Evolutionary conservation across 1,140 invertebrate species (phyloP).

Genomic region (Radopholus similis): DNA sequence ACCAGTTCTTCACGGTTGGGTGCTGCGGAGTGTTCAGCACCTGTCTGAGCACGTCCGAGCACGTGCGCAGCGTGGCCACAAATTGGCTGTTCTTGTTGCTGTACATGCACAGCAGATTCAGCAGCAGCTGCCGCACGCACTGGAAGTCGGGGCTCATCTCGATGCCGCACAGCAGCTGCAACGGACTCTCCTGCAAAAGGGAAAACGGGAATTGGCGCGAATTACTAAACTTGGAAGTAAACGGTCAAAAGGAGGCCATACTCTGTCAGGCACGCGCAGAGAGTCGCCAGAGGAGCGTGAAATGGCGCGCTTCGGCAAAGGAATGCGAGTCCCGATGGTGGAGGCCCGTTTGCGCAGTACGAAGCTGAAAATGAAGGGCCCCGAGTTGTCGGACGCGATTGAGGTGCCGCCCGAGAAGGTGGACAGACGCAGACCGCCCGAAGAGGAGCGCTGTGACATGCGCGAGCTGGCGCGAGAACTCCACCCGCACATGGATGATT

Average conservation of each 20-base stretch:
- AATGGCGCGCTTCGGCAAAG: conserved; percentile 57
- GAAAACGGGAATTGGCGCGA: conserved; percentile 19
- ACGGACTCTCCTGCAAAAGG: conserved; percentile 50
- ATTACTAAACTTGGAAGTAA: conserved; percentile 18
- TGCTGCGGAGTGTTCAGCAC: conserved; percentile 59
- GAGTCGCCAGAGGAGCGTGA: conserved; percentile 56
- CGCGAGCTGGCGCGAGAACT: conserved; percentile 55
- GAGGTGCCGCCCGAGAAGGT: conserved; percentile 59
- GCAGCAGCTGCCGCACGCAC: conserved; percentile 56
- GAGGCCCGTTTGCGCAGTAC: conserved; percentile 57
- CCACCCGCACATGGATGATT: conserved; percentile 57
- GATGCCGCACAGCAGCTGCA: conserved; percentile 52
- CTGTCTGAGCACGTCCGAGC: conserved; percentile 49
- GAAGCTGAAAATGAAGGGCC: conserved; percentile 57
- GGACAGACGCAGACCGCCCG: conserved; percentile 53
- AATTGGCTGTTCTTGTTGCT: conserved; percentile 50
- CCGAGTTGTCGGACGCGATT: conserved; percentile 59
- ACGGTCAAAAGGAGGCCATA: conserved; percentile 27
- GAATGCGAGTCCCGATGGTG: conserved; percentile 58
- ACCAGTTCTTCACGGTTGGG: conserved; percentile 57
- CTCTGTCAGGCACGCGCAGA: conserved; percentile 57
- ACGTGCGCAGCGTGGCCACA: conserved; percentile 54
- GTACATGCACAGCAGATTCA: conserved; percentile 55
- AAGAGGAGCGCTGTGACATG: conserved; percentile 57
- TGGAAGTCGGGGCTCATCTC: conserved; percentile 60